A percentile compares a stretch with the other conserved stretches of the same genome.
These are phyloP conservation scores for Dicrurus megarhynchus DNA, from an alignment of 2,113 vertebrate genomes.

Conservation along the genomic window DNA sequence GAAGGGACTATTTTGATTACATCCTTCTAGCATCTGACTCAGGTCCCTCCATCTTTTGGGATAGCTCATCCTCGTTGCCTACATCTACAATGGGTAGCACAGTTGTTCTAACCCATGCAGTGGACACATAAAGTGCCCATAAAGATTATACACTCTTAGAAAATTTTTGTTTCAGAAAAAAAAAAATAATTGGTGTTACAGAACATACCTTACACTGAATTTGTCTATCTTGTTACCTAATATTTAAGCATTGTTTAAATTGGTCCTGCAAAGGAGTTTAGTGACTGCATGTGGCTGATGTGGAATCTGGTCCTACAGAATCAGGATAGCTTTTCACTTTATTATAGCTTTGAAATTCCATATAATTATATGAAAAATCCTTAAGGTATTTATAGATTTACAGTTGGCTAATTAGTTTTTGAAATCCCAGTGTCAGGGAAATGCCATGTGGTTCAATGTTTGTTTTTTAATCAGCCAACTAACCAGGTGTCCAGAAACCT, in stretches of 20 bases:
- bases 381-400: neutral
- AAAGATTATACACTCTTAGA: neutral
- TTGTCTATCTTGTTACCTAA: neutral
- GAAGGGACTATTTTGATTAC: neutral
- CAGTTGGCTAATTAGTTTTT: neutral
- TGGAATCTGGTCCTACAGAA: neutral
- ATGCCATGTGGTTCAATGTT: neutral
- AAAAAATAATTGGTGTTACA: neutral
- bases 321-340: neutral
- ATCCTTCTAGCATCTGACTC: neutral
- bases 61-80: neutral
- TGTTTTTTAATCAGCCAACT: neutral
- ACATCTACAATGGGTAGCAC: neutral
- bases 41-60: neutral
- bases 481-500: neutral
- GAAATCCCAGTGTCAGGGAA: neutral
- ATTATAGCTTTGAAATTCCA: neutral
- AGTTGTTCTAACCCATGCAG: neutral
- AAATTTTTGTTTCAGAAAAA: neutral
- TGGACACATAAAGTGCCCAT: neutral
- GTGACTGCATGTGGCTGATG: neutral
- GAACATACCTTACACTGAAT: neutral
- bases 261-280: neutral
- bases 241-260: neutral
- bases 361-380: neutral